Evolutionary conservation across 2,888 invertebrate genomes (phyloP).

Genomic region (Drosophila picticornis): DNA sequence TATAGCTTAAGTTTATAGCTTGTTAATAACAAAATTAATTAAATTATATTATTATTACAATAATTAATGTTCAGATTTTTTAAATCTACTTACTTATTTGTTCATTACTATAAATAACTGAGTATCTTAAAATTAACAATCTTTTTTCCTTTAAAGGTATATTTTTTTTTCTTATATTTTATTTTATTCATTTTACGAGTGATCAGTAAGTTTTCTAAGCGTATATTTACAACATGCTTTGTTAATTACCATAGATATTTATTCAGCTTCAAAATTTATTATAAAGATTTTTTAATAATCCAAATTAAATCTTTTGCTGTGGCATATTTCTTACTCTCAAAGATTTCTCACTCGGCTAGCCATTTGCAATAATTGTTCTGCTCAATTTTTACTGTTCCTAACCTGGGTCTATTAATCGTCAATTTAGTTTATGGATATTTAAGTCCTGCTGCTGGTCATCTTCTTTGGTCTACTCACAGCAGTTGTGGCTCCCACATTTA

Average conservation of each 20-base stretch:
- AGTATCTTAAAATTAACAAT: neutral
- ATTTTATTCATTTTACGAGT: neutral
- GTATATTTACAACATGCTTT: neutral
- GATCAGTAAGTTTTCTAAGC: neutral
- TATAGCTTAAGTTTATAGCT: neutral
- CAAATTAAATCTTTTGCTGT: neutral
- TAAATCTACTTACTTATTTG: neutral
- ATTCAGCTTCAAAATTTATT: neutral
- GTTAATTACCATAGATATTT: too few relatives aligned
- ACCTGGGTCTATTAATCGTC: constrained; percentile 30
- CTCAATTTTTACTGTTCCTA: neutral
- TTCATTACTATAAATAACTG: rapidly evolving
- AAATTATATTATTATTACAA: neutral
- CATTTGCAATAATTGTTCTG: neutral
- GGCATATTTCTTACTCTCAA: neutral
- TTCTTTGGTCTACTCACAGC: constrained; percentile 27
- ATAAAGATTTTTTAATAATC: neutral
- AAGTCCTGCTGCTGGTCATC: constrained; percentile 3
- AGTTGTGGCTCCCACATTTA: constrained; percentile 44
- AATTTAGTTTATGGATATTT: constrained; percentile 14
- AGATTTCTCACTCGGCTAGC: neutral
- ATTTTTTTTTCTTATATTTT: too few relatives aligned
- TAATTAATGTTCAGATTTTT: neutral
- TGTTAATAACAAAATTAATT: neutral
- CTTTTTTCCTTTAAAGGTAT: rapidly evolving